Percentiles rank a stretch among this genome's conserved stretches.
Conservation (phyloP, 2,113 vertebrate genomes). For the Serinus canaria region DNA sequence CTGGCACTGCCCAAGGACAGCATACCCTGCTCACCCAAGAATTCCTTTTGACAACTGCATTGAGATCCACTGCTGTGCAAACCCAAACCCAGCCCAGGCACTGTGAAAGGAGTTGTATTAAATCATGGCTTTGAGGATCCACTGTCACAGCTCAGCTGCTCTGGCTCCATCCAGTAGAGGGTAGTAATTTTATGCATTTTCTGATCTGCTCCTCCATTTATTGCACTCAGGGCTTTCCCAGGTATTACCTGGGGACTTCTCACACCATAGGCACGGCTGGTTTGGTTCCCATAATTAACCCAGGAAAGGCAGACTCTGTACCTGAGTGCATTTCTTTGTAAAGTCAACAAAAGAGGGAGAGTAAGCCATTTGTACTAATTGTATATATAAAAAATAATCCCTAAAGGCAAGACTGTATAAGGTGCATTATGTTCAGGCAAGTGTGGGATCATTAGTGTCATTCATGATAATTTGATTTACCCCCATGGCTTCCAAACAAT, state of each 20-base stretch:
- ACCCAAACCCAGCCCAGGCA: neutral
- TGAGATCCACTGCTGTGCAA: neutral
- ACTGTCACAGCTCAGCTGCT: neutral
- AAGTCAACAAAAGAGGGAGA: constrained; percentile 40
- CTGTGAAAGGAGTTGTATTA: neutral
- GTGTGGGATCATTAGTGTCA: constrained; percentile 45
- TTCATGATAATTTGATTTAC: constrained; percentile 48
- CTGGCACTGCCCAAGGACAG: neutral
- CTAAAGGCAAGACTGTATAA: constrained; percentile 3
- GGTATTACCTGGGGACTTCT: neutral
- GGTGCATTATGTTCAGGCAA: constrained; percentile 27
- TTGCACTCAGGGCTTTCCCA: neutral
- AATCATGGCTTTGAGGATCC: neutral
- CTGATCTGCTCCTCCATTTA: neutral
- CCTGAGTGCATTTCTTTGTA: constrained; percentile 33
- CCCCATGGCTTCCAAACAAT: constrained; percentile 45
- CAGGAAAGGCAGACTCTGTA: constrained; percentile 35
- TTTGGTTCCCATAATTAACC: constrained; percentile 34
- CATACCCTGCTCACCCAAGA: neutral
- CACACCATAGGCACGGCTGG: neutral
- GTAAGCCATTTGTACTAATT: constrained; percentile 10
- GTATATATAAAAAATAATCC: neutral
- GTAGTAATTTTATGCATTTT: neutral
- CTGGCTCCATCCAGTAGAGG: constrained; percentile 7
- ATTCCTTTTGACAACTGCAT: neutral